Conservation (phyloP, 2,113 vertebrate genomes). For the Chionis minor region DNA sequence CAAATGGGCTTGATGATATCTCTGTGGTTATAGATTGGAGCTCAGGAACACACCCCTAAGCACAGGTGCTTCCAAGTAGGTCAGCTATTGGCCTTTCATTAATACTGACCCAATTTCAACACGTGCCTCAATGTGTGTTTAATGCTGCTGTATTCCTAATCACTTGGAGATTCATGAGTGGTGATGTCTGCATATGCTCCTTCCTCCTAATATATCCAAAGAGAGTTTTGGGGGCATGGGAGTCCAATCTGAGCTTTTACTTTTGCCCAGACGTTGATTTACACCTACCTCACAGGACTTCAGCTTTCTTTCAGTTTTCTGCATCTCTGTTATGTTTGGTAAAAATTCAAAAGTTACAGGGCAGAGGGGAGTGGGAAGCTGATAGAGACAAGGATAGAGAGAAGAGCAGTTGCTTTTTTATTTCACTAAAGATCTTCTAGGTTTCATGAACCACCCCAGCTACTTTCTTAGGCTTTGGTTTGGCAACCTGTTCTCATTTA, state of each 20-base stretch:
- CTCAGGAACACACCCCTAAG: neutral
- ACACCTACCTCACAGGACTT: neutral
- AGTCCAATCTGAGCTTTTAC: neutral
- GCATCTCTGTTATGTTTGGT: neutral
- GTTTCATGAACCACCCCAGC: neutral
- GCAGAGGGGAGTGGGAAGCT: neutral
- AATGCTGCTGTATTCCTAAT: neutral
- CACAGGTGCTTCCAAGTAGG: neutral
- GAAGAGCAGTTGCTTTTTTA: neutral
- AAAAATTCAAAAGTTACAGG: neutral
- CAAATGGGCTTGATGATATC: neutral
- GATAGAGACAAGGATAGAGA: neutral
- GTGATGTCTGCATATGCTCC: neutral
- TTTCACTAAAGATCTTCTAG: neutral
- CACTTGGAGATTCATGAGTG: neutral
- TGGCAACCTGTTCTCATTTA: neutral
- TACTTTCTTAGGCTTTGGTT: conserved; percentile 3
- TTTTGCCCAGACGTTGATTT: neutral
- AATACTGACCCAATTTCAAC: neutral
- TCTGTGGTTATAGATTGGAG: neutral
- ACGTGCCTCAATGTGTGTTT: neutral
- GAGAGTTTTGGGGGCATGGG: neutral
- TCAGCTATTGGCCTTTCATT: neutral
- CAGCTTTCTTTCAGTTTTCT: neutral
- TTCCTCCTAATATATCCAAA: neutral